Evolutionary conservation across 2,113 vertebrate genomes (phyloP), one percentile per base, ranked within the genome.

Genomic region (Cochlearius cochlearius): DNA sequence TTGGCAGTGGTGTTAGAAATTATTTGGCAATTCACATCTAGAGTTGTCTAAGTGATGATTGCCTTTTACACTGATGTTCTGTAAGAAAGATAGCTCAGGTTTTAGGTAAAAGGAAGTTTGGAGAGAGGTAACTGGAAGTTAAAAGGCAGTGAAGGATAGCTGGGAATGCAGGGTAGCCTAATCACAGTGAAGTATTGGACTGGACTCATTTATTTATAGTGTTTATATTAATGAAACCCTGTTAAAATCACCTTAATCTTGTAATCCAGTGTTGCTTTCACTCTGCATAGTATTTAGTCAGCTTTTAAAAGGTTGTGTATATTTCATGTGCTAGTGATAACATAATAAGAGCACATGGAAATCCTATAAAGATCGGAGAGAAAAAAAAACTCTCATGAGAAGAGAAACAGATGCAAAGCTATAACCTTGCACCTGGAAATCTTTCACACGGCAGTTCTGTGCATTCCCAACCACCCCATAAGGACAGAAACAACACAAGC

Each of bases 341-440:
- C 76, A 72, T 91, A 94, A 75, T 78, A 77, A 87, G 45, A 88
- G 56, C 79, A 84, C 90, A 76, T 96, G 94, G 93, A 96, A 96
- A 79, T 94, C 64, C 60, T 91, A 49, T 86, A 94, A 96, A 89
- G 66, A 94, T 52, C 82, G 86, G 50, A 93, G 45, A 47, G 21
- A 47, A 47, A 58, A 80, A 86, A 79, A 72, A 25, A 14, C 52
- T 85, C 88, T 90, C 78, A 43, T 95, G 94, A 92, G 94, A 97
- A 94, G 80, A 83, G 96, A 89, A 95, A 88, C 96, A 97, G 95
- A 96, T 96, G 96, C 80, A 76, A 78, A 95, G 88, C 93, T 89
- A 73, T 97, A 94, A 96, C 86, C 90, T 94, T 96, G 96, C 96
- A 97, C 96, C 96, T 98, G 97, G 94, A 96, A 88, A 79, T 92